A percentile compares a stretch with the other conserved stretches of the same genome.
These are phyloP conservation scores for Chiridota heheva DNA, from an alignment of 35 echinoderm and acorn worm species.

Conservation along the genomic window DNA sequence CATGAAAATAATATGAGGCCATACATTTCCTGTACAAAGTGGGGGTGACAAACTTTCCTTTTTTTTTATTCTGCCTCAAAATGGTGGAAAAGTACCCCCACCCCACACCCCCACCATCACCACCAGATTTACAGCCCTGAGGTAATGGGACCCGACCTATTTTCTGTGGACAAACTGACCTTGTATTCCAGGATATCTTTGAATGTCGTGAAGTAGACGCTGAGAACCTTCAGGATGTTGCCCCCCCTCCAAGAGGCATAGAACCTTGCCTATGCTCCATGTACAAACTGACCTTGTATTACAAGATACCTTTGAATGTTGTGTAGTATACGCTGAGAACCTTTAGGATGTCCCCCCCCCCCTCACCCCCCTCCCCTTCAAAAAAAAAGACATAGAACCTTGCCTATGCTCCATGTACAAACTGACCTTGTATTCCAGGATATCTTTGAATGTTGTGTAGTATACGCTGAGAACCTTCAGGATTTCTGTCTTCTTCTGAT, in stretches of 20 bases:
- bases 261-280: too few relatives aligned
- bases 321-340: constrained; percentile 73
- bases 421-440: constrained; percentile 90
- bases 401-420: too few relatives aligned
- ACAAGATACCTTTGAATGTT: constrained; percentile 69
- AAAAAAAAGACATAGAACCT: too few relatives aligned
- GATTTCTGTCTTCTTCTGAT: constrained; percentile 74
- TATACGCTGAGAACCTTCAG: constrained; percentile 82
- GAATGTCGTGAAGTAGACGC: constrained; percentile 94
- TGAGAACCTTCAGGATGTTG: constrained; percentile 78
- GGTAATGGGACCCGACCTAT: too few relatives aligned
- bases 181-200: constrained; percentile 85
- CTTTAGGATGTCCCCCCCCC: constrained; percentile 60
- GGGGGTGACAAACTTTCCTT: too few relatives aligned
- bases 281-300: constrained; percentile 82
- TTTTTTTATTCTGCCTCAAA: too few relatives aligned
- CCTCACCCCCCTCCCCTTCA: constrained; percentile 36
- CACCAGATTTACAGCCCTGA: too few relatives aligned
- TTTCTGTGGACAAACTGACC: too few relatives aligned
- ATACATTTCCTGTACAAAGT: too few relatives aligned
- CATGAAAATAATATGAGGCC: too few relatives aligned
- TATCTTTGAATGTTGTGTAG: constrained; percentile 92
- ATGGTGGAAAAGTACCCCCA: constrained; percentile 57
- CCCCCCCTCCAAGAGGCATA: too few relatives aligned
- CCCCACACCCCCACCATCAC: constrained; percentile 34